Percentiles rank a stretch among this genome's conserved stretches.
phyloP scores from a whole-genome alignment of 2,888 invertebrate species.

The Salpingus planirostris region DNA sequence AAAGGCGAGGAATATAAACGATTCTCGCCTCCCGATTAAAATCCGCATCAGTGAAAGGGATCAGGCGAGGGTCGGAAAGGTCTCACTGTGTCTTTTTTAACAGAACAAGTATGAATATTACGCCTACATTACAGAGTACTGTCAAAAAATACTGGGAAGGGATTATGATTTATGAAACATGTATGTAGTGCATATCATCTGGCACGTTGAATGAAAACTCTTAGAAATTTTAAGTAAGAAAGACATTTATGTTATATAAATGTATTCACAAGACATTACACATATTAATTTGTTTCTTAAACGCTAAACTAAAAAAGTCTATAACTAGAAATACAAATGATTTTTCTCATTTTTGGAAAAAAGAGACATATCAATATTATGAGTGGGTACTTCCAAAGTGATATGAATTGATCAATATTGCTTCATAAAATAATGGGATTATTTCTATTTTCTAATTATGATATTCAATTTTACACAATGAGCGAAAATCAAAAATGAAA shows the following conservation, averaged over 20 bases:
- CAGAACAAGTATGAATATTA: too few relatives aligned
- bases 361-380: conserved; percentile 22
- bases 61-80: too few relatives aligned
- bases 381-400: conserved; percentile 29
- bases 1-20: too few relatives aligned
- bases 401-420: conserved; percentile 25
- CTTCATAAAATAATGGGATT: conserved; percentile 11
- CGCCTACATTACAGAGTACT: too few relatives aligned
- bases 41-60: too few relatives aligned
- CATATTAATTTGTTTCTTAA: conserved; percentile 37
- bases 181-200: too few relatives aligned
- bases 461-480: conserved; percentile 23
- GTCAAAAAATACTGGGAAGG: too few relatives aligned
- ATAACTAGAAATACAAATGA: conserved; percentile 36
- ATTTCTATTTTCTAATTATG: too few relatives aligned
- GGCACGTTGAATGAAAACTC: too few relatives aligned
- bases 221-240: conserved; percentile 9
- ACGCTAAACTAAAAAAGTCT: conserved; percentile 40
- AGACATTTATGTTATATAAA: conserved; percentile 29
- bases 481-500: conserved; percentile 20
- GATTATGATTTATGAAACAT: too few relatives aligned
- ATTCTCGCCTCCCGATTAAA: too few relatives aligned
- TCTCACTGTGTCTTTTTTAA: too few relatives aligned
- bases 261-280: conserved; percentile 44
- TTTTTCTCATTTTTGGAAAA: conserved; percentile 21